phyloP scores from a whole-genome alignment of 2,797 vertebrate genomes.

The Enteromius afrohamiltoni region DNA sequence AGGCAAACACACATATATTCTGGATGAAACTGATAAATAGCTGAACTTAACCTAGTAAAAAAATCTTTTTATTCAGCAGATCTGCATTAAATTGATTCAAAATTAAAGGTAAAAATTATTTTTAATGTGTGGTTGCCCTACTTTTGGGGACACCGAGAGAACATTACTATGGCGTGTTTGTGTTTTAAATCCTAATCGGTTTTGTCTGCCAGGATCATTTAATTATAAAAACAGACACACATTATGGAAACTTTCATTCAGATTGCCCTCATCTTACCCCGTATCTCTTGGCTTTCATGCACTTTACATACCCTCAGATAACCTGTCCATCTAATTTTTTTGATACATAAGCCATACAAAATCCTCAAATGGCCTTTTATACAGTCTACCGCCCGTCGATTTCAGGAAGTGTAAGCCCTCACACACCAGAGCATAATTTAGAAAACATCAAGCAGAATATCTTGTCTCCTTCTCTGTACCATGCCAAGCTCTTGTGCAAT shows the following conservation, averaged over 20 bases:
- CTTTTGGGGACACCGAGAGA: not conserved
- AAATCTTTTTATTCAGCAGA: not conserved
- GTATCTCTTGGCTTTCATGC: conserved; percentile 13
- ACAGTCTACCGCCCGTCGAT: not conserved
- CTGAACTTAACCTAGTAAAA: not conserved
- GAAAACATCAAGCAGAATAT: not conserved
- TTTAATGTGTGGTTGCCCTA: not conserved
- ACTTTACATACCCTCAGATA: conserved; percentile 28
- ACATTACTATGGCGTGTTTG: not conserved
- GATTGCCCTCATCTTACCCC: not conserved
- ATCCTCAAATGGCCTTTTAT: not conserved
- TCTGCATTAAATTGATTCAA: not conserved
- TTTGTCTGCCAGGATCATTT: not conserved
- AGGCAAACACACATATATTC: not conserved
- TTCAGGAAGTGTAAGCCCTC: conserved; percentile 5
- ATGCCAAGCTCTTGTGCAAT: not conserved
- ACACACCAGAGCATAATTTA: conserved; percentile 12
- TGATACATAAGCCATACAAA: conserved; percentile 14
- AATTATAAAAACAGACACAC: conserved; percentile 12
- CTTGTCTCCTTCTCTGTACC: not conserved
- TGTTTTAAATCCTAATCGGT: conserved; percentile 4
- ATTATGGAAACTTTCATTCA: not conserved
- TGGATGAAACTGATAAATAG: not conserved
- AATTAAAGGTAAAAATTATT: no score
- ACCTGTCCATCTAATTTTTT: conserved; percentile 1